Evolutionary conservation across 2,888 invertebrate genomes (phyloP), one percentile per base, ranked within the genome.

Genomic region (Adineta ricciae): DNA sequence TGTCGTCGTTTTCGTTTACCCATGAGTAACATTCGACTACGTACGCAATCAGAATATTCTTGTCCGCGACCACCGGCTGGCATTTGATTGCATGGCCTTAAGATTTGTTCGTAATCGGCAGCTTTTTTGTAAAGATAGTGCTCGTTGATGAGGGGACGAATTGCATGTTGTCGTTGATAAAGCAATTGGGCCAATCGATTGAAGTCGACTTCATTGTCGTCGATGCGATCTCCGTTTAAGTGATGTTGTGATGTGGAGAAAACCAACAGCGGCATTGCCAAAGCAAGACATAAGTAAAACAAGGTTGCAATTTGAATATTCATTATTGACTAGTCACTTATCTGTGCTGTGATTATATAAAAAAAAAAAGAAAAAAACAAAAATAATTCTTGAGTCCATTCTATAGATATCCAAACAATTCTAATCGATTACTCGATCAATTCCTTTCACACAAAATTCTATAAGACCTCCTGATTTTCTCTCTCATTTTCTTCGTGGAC

Each of bases 31-130:
- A 78, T 78, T 8, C 73, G 73, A 41, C 21, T 38, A 1, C 73
- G 73, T 38, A 78, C 73, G 41, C 73, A 78, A 78, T 78, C 73
- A 4, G 36, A 21, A 78, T 78, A 78, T 3, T 78, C 73, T 41
- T 41, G 8, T 41, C 36, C 73, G 24, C 73, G 73, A 36, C 41
- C 41, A 24, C 38, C 41, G 24, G 41, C 36, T 9, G 73, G 73
- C 41, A 78, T 78, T 78, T 36, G 73, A 78, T 78, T 78, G n/a
- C 73, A 78, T 41, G 73, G 73, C 16, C 21, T 41, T 38, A 78
- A 41, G 8, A 78, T 78, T 38, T 41, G 41, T 41, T 78, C 73
- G 24, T 41, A 78, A 41, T 78, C 73, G 9, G 41, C 73, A 24
- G 41, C 73, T 78, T 41, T 78, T 21, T 78, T 78, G 9, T 24